Conservation (phyloP, 2,888 invertebrate species). For the Leptinotarsa juncta region DNA sequence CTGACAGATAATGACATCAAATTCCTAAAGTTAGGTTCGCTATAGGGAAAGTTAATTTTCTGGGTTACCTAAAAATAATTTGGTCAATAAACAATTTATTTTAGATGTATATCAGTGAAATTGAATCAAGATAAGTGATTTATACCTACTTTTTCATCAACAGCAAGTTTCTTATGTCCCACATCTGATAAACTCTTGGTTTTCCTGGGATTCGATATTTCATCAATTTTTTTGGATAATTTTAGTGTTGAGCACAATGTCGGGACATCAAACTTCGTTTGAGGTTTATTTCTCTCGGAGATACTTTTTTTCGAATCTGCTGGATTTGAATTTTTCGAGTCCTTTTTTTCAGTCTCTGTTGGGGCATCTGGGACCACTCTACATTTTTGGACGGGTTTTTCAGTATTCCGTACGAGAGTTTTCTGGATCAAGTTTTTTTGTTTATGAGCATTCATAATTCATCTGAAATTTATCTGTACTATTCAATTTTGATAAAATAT, state of each 20-base stretch:
- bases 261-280: constrained; percentile 45
- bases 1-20: constrained; percentile 52
- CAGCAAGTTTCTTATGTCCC: constrained; percentile 46
- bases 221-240: constrained; percentile 51
- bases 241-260: constrained; percentile 50
- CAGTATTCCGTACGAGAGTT: constrained; percentile 48
- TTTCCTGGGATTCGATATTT: constrained; percentile 48
- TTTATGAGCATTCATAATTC: constrained; percentile 17
- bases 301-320: not conserved
- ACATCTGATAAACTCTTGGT: constrained; percentile 48
- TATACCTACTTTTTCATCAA: constrained; percentile 53
- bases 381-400: constrained; percentile 43
- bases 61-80: constrained; percentile 50
- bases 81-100: not conserved
- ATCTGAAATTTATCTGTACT: not conserved
- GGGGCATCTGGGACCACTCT: constrained; percentile 31
- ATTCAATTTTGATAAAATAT: not conserved
- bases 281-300: constrained; percentile 19
- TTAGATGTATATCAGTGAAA: not conserved
- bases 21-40: constrained; percentile 54
- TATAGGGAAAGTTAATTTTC: constrained; percentile 55
- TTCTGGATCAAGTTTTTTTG: constrained; percentile 35
- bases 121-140: too few relatives aligned
- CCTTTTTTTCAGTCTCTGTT: not conserved
- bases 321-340: not conserved